Base-by-base conservation (phyloP, 2,888 invertebrate genomes). In the Lagria hirta region DNA sequence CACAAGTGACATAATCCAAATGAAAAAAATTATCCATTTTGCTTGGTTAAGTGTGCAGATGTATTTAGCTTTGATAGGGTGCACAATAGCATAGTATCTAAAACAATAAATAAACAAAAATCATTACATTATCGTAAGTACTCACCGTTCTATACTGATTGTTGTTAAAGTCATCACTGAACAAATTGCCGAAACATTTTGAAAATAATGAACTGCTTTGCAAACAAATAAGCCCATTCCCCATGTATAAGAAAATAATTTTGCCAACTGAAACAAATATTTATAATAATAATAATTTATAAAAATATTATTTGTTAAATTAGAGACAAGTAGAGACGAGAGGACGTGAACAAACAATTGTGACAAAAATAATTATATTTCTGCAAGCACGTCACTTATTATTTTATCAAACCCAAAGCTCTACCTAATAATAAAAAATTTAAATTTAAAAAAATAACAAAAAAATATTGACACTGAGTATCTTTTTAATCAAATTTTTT, bases 71-170 rank as follows among this genome's bases (percentile, higher is more conserved):
- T 75, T 76, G 75, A 84, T 81, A 3, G 84, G 84, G 67, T 83
- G 81, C 13, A 82, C 78, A 44, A 85, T 84, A 30, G 84, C 84
- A 59, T 84, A 81, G 67, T 83, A 83, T 64, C 84, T 84, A 70
- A 20, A 70, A 40, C 35, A 14, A 30, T 41, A 22, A 23, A 13
- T 11, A 30, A 37, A 27, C 18, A 20, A 37, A n/a, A n/a, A n/a
- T n/a, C n/a, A n/a, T n/a, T n/a, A n/a, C n/a, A n/a, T n/a, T n/a
- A n/a, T n/a, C n/a, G n/a, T n/a, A n/a, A n/a, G n/a, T n/a, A n/a
- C 69, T 71, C 70, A 84, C 84, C 85, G 79, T 70, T 85, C 85
- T 33, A 84, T 74, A 56, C 83, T 84, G 75, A 86, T 85, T 28
- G 81, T 80, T 1, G 84, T 84, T 45, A 86, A 73, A 0, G 84